Conservation (phyloP, 2,113 vertebrate genomes). For the Strix uralensis region DNA sequence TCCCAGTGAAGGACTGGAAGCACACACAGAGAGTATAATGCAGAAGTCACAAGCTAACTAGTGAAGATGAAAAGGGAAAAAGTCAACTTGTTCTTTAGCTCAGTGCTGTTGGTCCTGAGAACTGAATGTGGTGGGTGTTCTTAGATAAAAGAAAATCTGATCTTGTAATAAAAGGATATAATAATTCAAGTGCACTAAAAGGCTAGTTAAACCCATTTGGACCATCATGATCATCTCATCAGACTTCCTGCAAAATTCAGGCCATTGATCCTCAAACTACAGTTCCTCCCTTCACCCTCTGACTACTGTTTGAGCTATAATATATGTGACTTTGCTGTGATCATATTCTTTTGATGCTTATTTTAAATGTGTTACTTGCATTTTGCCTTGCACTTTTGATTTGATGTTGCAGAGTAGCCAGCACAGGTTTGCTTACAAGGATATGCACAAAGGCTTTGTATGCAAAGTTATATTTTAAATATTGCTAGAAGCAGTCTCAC, state of each 20-base stretch:
- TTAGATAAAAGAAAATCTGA: background rate
- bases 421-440: background rate
- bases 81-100: background rate
- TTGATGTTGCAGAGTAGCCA: background rate
- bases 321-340: background rate
- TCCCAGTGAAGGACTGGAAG: background rate
- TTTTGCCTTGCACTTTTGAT: background rate
- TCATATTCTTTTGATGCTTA: background rate
- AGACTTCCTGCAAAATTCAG: background rate
- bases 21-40: no score
- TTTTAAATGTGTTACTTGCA: background rate
- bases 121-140: background rate
- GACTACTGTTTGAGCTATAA: background rate
- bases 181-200: background rate
- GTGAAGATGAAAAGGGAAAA: background rate
- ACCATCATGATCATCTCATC: background rate
- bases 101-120: background rate
- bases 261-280: background rate
- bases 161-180: background rate
- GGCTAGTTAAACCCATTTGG: background rate
- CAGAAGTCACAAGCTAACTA: background rate
- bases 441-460: background rate
- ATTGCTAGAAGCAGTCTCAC: background rate
- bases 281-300: background rate
- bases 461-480: background rate